phyloP scores from a whole-genome alignment of 2,888 invertebrate species.

The Volucella bombylans region DNA sequence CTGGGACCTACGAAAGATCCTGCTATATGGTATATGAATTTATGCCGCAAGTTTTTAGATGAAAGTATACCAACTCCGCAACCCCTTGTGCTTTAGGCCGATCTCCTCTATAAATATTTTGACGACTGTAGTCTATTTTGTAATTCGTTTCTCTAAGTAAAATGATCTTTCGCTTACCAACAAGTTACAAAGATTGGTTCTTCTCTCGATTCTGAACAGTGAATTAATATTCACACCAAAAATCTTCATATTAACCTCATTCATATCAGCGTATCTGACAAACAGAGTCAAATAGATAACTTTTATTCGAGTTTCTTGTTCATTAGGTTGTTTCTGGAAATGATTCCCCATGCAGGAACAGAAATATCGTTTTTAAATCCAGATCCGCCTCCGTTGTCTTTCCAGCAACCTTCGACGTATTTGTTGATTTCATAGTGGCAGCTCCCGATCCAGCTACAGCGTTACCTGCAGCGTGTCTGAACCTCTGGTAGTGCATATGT shows the following conservation, averaged over 20 bases:
- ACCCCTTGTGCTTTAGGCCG: slow-evolving; percentile 5
- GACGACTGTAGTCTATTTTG: slow-evolving; percentile 15
- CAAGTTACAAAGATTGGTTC: slow-evolving; percentile 7
- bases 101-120: slow-evolving; percentile 18
- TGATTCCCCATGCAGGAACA: neutral
- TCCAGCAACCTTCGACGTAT: too few species aligned
- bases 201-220: slow-evolving; percentile 27
- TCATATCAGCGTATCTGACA: too few species aligned
- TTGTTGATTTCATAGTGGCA: too few species aligned
- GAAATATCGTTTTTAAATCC: slow-evolving; percentile 8
- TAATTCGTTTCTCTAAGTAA: slow-evolving; percentile 36
- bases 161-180: slow-evolving; percentile 22
- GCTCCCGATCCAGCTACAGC: neutral
- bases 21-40: slow-evolving; percentile 2
- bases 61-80: slow-evolving; percentile 15
- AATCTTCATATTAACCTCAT: slow-evolving; percentile 2
- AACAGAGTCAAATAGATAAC: slow-evolving; percentile 5
- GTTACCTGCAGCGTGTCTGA: slow-evolving; percentile 25
- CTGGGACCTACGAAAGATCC: slow-evolving; percentile 1
- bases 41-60: neutral
- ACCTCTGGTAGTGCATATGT: slow-evolving; percentile 23
- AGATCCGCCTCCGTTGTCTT: slow-evolving; percentile 1
- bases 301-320: slow-evolving; percentile 6
- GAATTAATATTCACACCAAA: slow-evolving; percentile 31
- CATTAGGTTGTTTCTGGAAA: slow-evolving; percentile 72